phyloP scores from a whole-genome alignment of 2,113 vertebrate genomes.

The Seriola aureovittata region DNA sequence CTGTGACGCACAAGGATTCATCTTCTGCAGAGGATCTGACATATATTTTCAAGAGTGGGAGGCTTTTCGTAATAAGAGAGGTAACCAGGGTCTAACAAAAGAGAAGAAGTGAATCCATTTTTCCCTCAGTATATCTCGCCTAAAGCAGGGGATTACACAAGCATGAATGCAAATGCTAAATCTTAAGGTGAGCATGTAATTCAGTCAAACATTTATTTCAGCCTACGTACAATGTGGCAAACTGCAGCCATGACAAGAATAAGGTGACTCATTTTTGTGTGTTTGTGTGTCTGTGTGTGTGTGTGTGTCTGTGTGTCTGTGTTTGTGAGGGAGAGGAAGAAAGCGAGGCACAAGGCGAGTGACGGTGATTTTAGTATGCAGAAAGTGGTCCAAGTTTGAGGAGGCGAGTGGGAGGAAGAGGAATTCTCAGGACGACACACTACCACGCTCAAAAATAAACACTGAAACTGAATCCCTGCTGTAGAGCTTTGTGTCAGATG shows the following conservation, averaged over 20 bases:
- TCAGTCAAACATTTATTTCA: slow-evolving; percentile 56
- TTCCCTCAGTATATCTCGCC: slow-evolving; percentile 39
- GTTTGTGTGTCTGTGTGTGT: not conserved
- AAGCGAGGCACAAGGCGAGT: slow-evolving; percentile 22
- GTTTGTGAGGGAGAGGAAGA: slow-evolving; percentile 22
- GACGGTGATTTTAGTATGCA: slow-evolving; percentile 59
- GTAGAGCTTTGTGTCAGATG: slow-evolving; percentile 21
- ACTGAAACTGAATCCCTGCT: slow-evolving; percentile 61
- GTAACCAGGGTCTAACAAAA: slow-evolving; percentile 55
- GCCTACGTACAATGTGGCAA: slow-evolving; percentile 64
- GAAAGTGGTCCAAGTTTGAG: slow-evolving; percentile 64
- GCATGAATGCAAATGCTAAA: slow-evolving; percentile 45
- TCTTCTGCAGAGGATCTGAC: slow-evolving; percentile 59
- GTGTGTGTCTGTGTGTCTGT: not conserved
- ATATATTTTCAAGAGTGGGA: slow-evolving; percentile 69
- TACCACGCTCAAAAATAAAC: slow-evolving; percentile 71
- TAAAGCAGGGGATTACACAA: slow-evolving; percentile 64
- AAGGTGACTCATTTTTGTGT: slow-evolving; percentile 13
- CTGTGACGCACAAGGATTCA: slow-evolving; percentile 59
- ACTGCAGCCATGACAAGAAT: slow-evolving; percentile 49
- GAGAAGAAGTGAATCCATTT: slow-evolving; percentile 36
- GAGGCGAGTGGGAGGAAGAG: slow-evolving; percentile 70
- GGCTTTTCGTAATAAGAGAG: slow-evolving; percentile 57
- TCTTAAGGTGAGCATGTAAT: slow-evolving; percentile 66
- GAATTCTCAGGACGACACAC: slow-evolving; percentile 69